Conservation (phyloP, 2,113 vertebrate species). For the Pygoscelis antarcticus region DNA sequence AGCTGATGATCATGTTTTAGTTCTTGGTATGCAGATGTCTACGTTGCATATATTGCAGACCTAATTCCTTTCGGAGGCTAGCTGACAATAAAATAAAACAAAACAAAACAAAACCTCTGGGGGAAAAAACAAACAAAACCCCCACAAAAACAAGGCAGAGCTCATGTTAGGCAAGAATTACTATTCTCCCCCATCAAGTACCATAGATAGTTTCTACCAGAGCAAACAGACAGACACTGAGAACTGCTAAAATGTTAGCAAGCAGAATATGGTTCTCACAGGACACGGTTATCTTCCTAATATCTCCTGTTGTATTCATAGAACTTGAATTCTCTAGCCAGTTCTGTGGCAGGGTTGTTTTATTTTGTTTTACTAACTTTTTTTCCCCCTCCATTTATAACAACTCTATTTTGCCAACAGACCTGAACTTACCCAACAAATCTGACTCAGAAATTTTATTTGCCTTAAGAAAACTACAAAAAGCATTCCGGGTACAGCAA, state of each 20-base stretch:
- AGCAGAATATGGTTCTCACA: neutral
- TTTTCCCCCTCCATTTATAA: neutral
- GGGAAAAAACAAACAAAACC: fast-evolving
- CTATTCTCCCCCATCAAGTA: neutral
- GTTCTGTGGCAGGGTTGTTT: neutral
- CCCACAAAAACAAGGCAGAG: neutral
- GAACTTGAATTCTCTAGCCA: neutral
- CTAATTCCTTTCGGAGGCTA: neutral
- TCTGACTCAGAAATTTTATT: neutral
- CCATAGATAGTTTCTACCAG: neutral
- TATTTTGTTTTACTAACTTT: neutral
- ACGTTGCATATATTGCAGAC: no score
- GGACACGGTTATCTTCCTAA: neutral
- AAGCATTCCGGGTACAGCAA: neutral
- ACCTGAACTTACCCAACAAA: neutral
- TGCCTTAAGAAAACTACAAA: neutral
- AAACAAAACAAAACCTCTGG: neutral
- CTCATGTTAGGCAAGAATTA: neutral
- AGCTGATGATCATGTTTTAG: neutral
- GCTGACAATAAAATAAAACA: neutral
- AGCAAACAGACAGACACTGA: neutral
- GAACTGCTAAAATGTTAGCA: neutral
- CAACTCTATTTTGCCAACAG: neutral
- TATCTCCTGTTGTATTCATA: neutral
- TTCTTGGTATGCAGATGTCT: neutral